These are phyloP conservation scores for Esox niger DNA, from an alignment of 2,113 vertebrate species.

Conservation along the genomic window DNA sequence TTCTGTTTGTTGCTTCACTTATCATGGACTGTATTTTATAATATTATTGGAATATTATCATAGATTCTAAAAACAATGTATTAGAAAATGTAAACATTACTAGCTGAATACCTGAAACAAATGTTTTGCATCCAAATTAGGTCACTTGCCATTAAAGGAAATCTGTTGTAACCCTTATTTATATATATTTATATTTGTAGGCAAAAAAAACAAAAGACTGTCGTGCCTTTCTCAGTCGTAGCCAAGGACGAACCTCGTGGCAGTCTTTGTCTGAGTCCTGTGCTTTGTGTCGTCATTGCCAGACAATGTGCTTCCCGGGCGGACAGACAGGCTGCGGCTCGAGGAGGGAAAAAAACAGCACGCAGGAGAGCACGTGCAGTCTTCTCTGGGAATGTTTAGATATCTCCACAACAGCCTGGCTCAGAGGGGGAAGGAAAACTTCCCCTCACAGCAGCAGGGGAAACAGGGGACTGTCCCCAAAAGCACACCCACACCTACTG, in stretches of 20 bases:
- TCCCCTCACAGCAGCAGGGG: conserved; percentile 50
- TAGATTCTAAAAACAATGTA: neutral
- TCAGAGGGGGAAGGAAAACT: conserved; percentile 57
- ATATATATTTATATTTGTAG: too few species aligned
- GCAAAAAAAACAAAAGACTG: neutral
- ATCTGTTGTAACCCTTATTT: too few species aligned
- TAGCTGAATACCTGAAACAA: too few species aligned
- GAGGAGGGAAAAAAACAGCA: conserved; percentile 50
- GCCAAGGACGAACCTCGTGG: conserved; percentile 25
- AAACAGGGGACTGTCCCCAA: conserved; percentile 67
- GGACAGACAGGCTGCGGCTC: conserved; percentile 19
- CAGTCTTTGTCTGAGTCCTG: conserved; percentile 20
- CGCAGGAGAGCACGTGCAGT: conserved; percentile 70
- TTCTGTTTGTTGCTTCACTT: too few species aligned
- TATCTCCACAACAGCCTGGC: conserved; percentile 68
- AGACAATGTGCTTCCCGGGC: conserved; percentile 57
- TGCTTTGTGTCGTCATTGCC: conserved; percentile 25
- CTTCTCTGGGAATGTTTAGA: conserved; percentile 76
- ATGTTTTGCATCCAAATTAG: too few species aligned
- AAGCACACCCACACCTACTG: conserved; percentile 75
- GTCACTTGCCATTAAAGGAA: too few species aligned
- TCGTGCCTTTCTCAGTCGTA: conserved; percentile 11
- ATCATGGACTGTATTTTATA: neutral
- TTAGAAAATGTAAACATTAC: neutral
- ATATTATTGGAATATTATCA: neutral